Evolutionary conservation across 2,113 vertebrate genomes (phyloP).

Genomic region (Corvus cornix): DNA sequence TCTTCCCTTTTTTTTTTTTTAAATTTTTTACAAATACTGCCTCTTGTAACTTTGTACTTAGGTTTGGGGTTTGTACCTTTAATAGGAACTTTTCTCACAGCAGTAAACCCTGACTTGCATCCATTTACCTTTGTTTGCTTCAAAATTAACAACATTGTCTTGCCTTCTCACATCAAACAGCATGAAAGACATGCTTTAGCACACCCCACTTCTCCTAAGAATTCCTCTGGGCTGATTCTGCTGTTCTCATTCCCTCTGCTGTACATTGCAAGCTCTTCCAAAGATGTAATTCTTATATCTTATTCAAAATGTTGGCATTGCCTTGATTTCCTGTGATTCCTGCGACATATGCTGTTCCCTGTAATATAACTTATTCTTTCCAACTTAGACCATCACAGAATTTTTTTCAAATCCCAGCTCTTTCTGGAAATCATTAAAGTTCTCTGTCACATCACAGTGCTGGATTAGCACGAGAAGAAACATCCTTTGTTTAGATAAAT

Average conservation of each 20-base stretch:
- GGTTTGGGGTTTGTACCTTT: neutral
- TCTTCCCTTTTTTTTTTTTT: neutral
- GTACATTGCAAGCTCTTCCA: neutral
- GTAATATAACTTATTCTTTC: neutral
- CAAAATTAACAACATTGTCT: neutral
- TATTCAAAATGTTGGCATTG: neutral
- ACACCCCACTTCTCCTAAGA: neutral
- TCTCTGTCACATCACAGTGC: neutral
- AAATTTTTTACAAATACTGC: neutral
- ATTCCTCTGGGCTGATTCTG: neutral
- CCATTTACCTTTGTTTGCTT: neutral
- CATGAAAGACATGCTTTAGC: neutral
- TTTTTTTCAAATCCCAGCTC: neutral
- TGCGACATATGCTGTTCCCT: neutral
- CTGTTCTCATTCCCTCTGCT: neutral
- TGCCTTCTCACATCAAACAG: neutral
- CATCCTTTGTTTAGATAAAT: neutral
- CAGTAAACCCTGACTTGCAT: neutral
- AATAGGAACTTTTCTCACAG: neutral
- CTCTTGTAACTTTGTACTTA: neutral
- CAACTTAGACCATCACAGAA: neutral
- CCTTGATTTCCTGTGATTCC: neutral
- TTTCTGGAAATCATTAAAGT: neutral
- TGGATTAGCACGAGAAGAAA: neutral
- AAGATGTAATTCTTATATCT: neutral